Evolutionary conservation across 2,797 vertebrate genomes (phyloP), one percentile per base, ranked within the genome.

Genomic region (Catamblyrhynchus diadema): DNA sequence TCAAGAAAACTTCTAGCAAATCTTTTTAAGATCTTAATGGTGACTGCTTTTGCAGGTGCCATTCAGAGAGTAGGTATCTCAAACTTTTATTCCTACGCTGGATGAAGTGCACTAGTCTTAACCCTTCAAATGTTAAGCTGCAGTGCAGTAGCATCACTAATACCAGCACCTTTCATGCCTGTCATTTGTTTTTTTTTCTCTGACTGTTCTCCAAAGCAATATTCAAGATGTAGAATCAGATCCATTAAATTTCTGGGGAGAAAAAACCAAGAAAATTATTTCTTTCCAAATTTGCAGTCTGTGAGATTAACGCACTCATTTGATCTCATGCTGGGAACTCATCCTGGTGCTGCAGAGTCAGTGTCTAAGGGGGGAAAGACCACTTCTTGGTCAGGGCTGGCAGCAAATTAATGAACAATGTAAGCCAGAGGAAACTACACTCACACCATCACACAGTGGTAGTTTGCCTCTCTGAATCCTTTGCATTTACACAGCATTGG

Each of bases 1-100:
- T 25, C 18, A 90, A 90, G 44, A 81, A 90, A 86, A 30, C 12
- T 88, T 86, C 32, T 28, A 33, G 66, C 1, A 65, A 78, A 47
- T 1, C 4, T 47, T 75, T 90, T 81, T 51, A 48, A 90, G 37
- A 73, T 50, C 23, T 44, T 84, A 65, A 61, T 25, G 24, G 48
- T 60, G 44, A 70, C 53, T 73, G 21, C 6, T 82, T 81, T 88
- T 93, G 21, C 66, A 79, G 56, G 32, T 72, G 25, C 86, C 47
- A 79, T 33, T 94, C 59, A 72, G 39, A 61, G 24, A 81, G 7
- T 39, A 72, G 35, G 25, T 11, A 30, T 85, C 17, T 74, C 21
- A 72, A 69, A 48, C 0, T 0, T 78, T 86, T 93, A 50, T 81
- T 92, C 11, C 6, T 47, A 45, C 37, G 27, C 9, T 62, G 69